phyloP scores from a whole-genome alignment of 1,140 invertebrate species.

The Zaprionus africanus region DNA sequence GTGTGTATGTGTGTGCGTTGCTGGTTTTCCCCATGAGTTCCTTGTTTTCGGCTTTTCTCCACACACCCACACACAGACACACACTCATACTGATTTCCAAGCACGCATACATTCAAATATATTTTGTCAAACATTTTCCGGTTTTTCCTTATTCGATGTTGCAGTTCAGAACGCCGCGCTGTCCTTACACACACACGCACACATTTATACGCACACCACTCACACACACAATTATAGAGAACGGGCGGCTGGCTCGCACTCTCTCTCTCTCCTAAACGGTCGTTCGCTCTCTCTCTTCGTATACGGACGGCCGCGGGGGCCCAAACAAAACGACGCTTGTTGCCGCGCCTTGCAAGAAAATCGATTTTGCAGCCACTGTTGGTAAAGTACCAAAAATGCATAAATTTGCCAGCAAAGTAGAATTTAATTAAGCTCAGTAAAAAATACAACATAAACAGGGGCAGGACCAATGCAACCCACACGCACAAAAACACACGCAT shows the following conservation, averaged over 20 bases:
- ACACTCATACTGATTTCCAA: constrained; percentile 24
- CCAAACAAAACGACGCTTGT: constrained; percentile 66
- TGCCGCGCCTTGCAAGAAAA: constrained; percentile 80
- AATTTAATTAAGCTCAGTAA: constrained; percentile 56
- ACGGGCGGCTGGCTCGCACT: constrained; percentile 32
- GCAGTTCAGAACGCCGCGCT: constrained; percentile 50
- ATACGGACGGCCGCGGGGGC: constrained; percentile 20
- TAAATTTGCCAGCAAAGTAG: constrained; percentile 58
- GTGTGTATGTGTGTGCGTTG: constrained; percentile 25
- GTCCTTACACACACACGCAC: constrained; percentile 56
- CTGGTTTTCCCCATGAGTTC: constrained; percentile 48
- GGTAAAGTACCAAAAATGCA: constrained; percentile 62
- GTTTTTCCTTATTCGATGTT: constrained; percentile 78
- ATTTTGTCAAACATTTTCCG: constrained; percentile 78
- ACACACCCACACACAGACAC: constrained; percentile 38
- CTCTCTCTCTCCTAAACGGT: constrained; percentile 1
- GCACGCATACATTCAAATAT: constrained; percentile 33
- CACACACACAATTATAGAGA: constrained; percentile 40
- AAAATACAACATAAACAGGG: constrained; percentile 44
- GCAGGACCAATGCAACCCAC: constrained; percentile 38
- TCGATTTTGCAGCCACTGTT: constrained; percentile 68
- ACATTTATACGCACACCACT: constrained; percentile 19
- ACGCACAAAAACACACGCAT: constrained; percentile 15
- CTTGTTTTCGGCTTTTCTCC: constrained; percentile 59
- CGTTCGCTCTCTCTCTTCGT: constrained; percentile 18